These are phyloP conservation scores for Triops cancriformis DNA, from an alignment of 1,140 invertebrate species.

Conservation along the genomic window DNA sequence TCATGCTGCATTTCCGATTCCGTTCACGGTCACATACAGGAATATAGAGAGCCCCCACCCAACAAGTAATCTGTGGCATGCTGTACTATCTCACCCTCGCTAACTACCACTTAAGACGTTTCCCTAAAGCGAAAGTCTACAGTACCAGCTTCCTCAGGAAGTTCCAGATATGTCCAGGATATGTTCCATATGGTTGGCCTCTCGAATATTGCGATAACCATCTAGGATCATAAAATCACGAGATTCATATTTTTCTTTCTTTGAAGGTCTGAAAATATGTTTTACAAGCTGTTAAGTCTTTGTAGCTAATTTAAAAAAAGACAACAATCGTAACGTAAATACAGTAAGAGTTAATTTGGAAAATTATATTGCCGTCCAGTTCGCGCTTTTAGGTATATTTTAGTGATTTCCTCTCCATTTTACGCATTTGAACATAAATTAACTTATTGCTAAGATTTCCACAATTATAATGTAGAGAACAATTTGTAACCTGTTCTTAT, in stretches of 20 bases:
- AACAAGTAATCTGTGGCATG: constrained; percentile 4
- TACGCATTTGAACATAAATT: background rate
- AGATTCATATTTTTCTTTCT: too few species aligned
- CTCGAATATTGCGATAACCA: background rate
- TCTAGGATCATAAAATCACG: too few species aligned
- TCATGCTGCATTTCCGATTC: constrained; percentile 9
- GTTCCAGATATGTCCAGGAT: constrained; percentile 5
- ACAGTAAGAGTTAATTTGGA: too few species aligned
- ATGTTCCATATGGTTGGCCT: background rate
- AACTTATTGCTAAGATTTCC: background rate
- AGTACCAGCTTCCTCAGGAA: background rate
- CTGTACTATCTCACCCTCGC: background rate
- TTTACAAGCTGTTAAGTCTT: too few species aligned
- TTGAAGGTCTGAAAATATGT: too few species aligned
- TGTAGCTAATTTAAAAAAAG: too few species aligned
- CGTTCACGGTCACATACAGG: background rate
- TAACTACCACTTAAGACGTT: constrained; percentile 6
- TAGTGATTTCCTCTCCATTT: background rate
- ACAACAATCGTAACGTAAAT: too few species aligned
- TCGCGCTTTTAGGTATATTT: background rate
- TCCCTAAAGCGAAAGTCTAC: background rate
- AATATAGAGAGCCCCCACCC: background rate
- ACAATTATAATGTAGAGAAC: background rate
- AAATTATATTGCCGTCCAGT: too few species aligned
- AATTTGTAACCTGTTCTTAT: too few species aligned